Evolutionary conservation across 2,888 invertebrate genomes (phyloP), one percentile per base, ranked within the genome.

Genomic region (Ceriagrion tenellum): DNA sequence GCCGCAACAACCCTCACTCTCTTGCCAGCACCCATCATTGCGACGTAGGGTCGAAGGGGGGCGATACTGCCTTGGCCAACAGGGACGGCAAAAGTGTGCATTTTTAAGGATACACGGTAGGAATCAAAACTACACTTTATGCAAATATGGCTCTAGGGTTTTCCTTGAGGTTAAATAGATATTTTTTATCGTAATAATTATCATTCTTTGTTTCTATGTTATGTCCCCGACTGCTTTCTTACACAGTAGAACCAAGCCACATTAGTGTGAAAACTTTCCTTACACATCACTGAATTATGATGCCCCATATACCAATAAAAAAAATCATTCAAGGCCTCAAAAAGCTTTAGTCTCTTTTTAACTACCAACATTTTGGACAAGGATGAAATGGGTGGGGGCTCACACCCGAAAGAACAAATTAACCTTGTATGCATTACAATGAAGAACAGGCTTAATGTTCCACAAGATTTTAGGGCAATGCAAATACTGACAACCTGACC

Each of bases 401-500:
- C n/a, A 47, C 4, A 55, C 69, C 47, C 69, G 47, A 69, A 40
- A 69, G 23, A 93, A 93, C 69, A 93, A 93, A 93, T 93, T 69
- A 93, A 93, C 93, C 93, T 93, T 74, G 40, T 93, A 93, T 69
- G 69, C 63, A 93, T 69, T 69, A 93, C 63, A 55, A 93, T 47
- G 40, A 59, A 63, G 59, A 93, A 93, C 93, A 93, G 69, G 55
- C 47, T 63, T 18, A n/a, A 63, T 47, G 93, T 93, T 93, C 93
- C 74, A 35, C 47, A 26, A 26, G 91, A 47, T 91, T 91, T 35
- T 63, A 91, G 69, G 93, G 69, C 69, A 69, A 93, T 93, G 93
- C 93, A 93, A 93, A 93, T 93, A 93, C 93, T 93, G 93, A 93
- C 93, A 55, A 93, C 93, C 93, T 93, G 93, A 93, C 93, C 93